phyloP scores from a whole-genome alignment of 2,113 vertebrate genomes.

The Grammomys surdaster region DNA sequence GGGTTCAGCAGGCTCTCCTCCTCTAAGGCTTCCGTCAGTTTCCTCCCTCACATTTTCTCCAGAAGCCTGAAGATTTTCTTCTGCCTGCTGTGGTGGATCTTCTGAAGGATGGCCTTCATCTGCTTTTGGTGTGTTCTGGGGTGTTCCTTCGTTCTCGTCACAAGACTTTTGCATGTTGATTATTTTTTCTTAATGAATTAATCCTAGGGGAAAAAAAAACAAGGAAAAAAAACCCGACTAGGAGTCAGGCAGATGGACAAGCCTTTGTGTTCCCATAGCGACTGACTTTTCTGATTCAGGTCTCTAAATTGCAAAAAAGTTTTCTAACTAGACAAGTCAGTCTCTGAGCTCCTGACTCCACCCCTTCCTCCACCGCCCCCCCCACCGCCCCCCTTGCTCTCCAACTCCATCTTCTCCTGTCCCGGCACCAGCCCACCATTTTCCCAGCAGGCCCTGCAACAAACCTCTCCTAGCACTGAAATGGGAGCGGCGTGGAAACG shows the following conservation, averaged over 20 bases:
- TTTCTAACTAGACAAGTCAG: slow-evolving; percentile 60
- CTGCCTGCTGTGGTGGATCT: slow-evolving; percentile 54
- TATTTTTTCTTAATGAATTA: slow-evolving; percentile 64
- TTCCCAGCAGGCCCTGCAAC: slow-evolving; percentile 79
- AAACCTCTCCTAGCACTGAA: slow-evolving; percentile 58
- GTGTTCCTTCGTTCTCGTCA: slow-evolving; percentile 74
- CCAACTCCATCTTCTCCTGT: slow-evolving; percentile 77
- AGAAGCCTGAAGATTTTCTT: slow-evolving; percentile 53
- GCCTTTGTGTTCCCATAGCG: background rate
- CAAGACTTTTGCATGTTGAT: slow-evolving; percentile 76
- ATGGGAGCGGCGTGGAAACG: slow-evolving; percentile 57
- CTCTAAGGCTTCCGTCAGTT: slow-evolving; percentile 53
- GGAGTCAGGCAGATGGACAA: slow-evolving; percentile 43
- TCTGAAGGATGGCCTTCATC: slow-evolving; percentile 67
- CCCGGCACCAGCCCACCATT: slow-evolving; percentile 77
- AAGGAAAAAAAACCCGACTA: slow-evolving; percentile 63
- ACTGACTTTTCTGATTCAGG: slow-evolving; percentile 31
- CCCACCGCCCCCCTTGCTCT: background rate
- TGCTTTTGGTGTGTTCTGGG: slow-evolving; percentile 66
- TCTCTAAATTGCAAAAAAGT: slow-evolving; percentile 60
- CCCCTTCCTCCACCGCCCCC: slow-evolving; percentile 58
- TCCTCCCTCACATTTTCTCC: slow-evolving; percentile 56
- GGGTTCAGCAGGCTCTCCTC: slow-evolving; percentile 29
- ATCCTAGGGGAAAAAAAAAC: slow-evolving; percentile 70
- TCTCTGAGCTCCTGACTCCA: slow-evolving; percentile 58